These are phyloP conservation scores for Tympanoctomys barrerae DNA, from an alignment of 2,797 vertebrate species.

Conservation along the genomic window DNA sequence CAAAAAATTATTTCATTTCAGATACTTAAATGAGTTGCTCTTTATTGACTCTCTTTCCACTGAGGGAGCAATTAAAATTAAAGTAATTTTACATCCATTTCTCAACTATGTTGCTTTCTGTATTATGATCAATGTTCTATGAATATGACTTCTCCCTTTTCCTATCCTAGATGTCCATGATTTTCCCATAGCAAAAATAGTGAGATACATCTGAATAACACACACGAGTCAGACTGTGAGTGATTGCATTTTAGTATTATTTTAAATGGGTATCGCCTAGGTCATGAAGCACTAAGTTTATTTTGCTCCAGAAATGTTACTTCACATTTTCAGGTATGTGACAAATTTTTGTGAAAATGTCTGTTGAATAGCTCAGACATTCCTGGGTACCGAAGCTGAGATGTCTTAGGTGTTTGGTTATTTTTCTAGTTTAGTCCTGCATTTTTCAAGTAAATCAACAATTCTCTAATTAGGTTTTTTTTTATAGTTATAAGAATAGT, in stretches of 20 bases:
- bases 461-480: neutral
- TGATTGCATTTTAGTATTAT: neutral
- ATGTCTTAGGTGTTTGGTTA: neutral
- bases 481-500: no score
- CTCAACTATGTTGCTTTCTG: neutral
- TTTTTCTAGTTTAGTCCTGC: neutral
- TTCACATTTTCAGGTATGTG: neutral
- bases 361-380: neutral
- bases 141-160: neutral
- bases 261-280: neutral
- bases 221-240: neutral
- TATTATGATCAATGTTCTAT: neutral
- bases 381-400: neutral
- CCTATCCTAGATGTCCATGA: neutral
- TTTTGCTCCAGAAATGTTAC: conserved; percentile 12
- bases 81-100: neutral
- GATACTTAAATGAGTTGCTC: neutral
- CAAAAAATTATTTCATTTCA: neutral
- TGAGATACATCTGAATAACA: neutral
- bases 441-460: conserved; percentile 30
- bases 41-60: neutral
- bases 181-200: neutral
- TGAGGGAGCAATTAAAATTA: neutral
- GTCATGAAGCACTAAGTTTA: neutral
- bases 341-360: neutral